Conservation (phyloP, 2,888 invertebrate species). For the Scaeva pyrastri region DNA sequence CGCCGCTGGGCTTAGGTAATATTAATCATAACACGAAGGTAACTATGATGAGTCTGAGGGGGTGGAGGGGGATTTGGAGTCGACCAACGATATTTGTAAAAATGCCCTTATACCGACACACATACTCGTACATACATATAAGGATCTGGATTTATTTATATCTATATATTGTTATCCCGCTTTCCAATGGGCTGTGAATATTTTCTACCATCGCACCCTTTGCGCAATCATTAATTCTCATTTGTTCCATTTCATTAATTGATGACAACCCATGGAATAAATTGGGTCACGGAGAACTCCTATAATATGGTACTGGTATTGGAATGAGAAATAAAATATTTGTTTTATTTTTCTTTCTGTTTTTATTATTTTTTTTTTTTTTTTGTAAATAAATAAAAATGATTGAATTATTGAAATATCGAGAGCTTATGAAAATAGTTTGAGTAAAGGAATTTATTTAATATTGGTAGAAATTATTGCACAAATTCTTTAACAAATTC, state of each 20-base stretch:
- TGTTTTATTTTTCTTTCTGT: background rate
- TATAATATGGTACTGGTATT: background rate
- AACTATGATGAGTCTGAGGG: constrained; percentile 18
- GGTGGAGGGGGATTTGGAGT: background rate
- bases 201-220: background rate
- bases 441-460: no score
- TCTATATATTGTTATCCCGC: background rate
- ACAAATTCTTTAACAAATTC: no score
- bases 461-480: no score
- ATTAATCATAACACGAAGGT: constrained; percentile 59
- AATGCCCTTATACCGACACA: constrained; percentile 1
- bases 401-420: constrained; percentile 7
- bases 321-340: background rate
- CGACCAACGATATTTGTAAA: background rate
- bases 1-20: constrained; percentile 22
- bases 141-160: constrained; percentile 11
- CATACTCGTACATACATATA: background rate
- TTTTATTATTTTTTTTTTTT: background rate
- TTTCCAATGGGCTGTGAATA: background rate
- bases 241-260: constrained; percentile 65
- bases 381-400: background rate
- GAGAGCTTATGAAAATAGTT: background rate
- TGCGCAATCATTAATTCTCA: constrained; percentile 57
- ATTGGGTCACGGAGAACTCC: constrained; percentile 16
- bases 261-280: constrained; percentile 46